Percentiles rank a stretch among this genome's conserved stretches.
These are phyloP conservation scores for Caenorhabditis sulstoni DNA, from an alignment of 2,888 invertebrate genomes.

Conservation along the genomic window DNA sequence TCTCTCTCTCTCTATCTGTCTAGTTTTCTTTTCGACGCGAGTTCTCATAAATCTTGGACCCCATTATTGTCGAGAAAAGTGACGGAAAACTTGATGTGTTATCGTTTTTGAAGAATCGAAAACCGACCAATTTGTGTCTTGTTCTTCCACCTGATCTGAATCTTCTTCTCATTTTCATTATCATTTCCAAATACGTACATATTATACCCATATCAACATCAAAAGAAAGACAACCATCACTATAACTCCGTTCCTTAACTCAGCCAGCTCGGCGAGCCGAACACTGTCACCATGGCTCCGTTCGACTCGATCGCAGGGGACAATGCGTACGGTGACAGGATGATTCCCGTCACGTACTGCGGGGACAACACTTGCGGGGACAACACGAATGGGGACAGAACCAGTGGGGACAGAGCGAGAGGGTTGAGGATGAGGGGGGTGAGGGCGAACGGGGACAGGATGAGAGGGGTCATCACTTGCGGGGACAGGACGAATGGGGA, in stretches of 20 bases:
- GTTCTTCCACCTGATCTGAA: too few species aligned
- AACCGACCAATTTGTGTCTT: too few species aligned
- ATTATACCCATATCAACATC: background rate
- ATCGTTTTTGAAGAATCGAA: too few species aligned
- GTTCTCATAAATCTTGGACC: conserved; percentile 17
- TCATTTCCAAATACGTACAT: background rate
- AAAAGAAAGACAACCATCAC: background rate
- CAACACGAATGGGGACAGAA: conserved; percentile 68
- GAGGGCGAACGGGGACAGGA: conserved; percentile 62
- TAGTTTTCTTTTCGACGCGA: background rate
- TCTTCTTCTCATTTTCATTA: too few species aligned
- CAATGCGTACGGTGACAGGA: conserved; percentile 63
- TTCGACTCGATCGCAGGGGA: conserved; percentile 63
- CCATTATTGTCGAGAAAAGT: conserved; percentile 10
- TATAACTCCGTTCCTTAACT: conserved; percentile 24
- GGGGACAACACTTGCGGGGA: conserved; percentile 68
- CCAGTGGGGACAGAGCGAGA: conserved; percentile 54
- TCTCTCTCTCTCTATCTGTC: conserved; percentile 15
- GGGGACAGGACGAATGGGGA: conserved; percentile 64
- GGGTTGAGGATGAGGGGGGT: conserved; percentile 66
- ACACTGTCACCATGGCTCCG: conserved; percentile 60
- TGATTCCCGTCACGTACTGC: conserved; percentile 56
- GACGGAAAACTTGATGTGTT: too few species aligned
- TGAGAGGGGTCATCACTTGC: conserved; percentile 61
- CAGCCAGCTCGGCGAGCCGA: conserved; percentile 63